Conservation (phyloP, 2,797 vertebrate genomes). For the Merluccius polli region DNA sequence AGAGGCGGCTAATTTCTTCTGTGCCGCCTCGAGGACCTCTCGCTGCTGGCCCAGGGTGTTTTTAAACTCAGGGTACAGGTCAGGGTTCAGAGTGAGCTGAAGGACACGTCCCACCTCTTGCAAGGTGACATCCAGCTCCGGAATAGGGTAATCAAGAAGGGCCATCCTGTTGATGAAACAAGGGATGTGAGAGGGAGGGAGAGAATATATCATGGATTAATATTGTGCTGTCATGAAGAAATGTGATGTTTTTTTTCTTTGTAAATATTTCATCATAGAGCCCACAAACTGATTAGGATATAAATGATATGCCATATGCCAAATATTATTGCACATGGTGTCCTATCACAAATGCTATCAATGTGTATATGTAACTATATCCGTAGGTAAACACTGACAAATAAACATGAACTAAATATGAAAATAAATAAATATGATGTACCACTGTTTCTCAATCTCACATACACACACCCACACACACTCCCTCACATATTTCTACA, state of each 20-base stretch:
- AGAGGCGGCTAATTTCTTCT: constrained; percentile 44
- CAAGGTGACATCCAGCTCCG: constrained; percentile 70
- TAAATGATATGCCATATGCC: too few relatives aligned
- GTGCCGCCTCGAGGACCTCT: constrained; percentile 56
- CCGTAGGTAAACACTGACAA: too few relatives aligned
- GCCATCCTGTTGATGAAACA: constrained; percentile 60
- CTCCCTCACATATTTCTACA: background rate
- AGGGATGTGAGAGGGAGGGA: background rate
- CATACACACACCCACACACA: background rate
- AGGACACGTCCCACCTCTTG: constrained; percentile 73
- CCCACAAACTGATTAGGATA: too few relatives aligned
- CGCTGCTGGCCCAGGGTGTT: constrained; percentile 60
- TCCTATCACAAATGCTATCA: too few relatives aligned
- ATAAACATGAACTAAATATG: too few relatives aligned
- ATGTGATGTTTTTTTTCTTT: background rate
- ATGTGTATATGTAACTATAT: too few relatives aligned
- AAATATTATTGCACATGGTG: too few relatives aligned
- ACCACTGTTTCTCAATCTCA: background rate
- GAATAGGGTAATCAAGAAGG: constrained; percentile 72
- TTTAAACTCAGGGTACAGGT: constrained; percentile 67
- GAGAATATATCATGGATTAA: background rate
- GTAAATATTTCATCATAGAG: too few relatives aligned
- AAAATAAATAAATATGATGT: too few relatives aligned
- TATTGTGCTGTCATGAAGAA: background rate
- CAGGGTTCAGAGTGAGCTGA: constrained; percentile 70